Evolutionary conservation across 1,140 invertebrate genomes (phyloP).

Genomic region (Bombus polaris): DNA sequence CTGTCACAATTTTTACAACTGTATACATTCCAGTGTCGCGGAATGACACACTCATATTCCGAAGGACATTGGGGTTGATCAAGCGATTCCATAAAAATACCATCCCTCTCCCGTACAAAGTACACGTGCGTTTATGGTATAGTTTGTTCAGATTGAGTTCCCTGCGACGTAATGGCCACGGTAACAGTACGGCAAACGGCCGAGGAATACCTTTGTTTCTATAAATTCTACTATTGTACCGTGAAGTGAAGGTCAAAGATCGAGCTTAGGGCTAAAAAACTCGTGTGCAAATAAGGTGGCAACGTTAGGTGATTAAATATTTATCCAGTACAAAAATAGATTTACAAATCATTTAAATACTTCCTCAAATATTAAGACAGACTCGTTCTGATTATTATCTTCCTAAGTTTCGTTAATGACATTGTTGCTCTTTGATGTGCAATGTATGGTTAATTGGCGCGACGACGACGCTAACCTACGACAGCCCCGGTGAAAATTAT

Average conservation of each 20-base stretch:
- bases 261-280: not conserved
- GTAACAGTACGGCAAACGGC: too few relatives aligned
- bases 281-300: not conserved
- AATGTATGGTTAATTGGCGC: not conserved
- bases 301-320: not conserved
- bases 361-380: not conserved
- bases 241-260: not conserved
- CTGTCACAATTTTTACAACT: conserved; percentile 38
- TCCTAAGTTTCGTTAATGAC: conserved; percentile 23
- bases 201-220: not conserved
- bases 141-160: not conserved
- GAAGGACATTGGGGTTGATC: not conserved
- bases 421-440: not conserved
- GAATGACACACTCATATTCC: conserved; percentile 1
- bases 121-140: not conserved
- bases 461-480: not conserved
- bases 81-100: not conserved
- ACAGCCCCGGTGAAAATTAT: not conserved
- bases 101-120: not conserved
- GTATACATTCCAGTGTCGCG: not conserved
- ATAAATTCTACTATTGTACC: not conserved
- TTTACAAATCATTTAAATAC: not conserved
- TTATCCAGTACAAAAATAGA: not conserved
- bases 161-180: not conserved
- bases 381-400: conserved; percentile 14